Conservation (phyloP, 2,113 vertebrate genomes). For the Fregetta grallaria region DNA sequence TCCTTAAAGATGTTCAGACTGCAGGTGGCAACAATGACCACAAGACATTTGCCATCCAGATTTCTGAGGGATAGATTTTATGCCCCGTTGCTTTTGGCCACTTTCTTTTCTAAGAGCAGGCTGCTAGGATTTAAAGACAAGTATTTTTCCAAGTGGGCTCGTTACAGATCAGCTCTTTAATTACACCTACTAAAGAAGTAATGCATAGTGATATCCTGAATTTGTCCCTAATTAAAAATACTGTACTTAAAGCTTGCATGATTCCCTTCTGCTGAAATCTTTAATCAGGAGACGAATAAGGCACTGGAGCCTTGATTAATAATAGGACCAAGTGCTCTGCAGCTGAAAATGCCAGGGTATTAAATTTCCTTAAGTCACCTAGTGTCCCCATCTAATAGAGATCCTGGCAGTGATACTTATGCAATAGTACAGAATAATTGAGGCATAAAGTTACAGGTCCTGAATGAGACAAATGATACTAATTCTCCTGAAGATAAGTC, state of each 20-base stretch:
- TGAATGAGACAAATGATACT: conserved; percentile 34
- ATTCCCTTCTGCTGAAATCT: conserved; percentile 49
- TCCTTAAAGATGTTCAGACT: background rate
- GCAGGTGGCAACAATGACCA: background rate
- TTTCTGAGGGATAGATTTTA: background rate
- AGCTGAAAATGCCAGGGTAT: conserved; percentile 52
- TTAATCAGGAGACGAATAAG: conserved; percentile 50
- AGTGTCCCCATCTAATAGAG: conserved; percentile 37
- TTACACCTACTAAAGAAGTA: conserved; percentile 27
- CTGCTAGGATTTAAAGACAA: background rate
- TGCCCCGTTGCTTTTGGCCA: background rate
- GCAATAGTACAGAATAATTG: conserved; percentile 27
- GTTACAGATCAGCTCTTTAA: conserved; percentile 40
- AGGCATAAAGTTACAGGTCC: conserved; percentile 27
- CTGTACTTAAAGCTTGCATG: conserved; percentile 14
- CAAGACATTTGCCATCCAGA: background rate
- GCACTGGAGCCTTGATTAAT: conserved; percentile 59
- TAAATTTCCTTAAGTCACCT: conserved; percentile 55
- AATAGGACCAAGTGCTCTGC: conserved; percentile 29
- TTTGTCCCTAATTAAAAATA: conserved; percentile 53
- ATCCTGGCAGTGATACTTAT: conserved; percentile 41
- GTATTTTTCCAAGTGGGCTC: background rate
- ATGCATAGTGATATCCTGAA: conserved; percentile 40
- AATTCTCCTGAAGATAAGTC: conserved; percentile 25
- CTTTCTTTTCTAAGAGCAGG: background rate